These are phyloP conservation scores for Clarias gariepinus DNA, from an alignment of 2,113 vertebrate species.

Conservation along the genomic window DNA sequence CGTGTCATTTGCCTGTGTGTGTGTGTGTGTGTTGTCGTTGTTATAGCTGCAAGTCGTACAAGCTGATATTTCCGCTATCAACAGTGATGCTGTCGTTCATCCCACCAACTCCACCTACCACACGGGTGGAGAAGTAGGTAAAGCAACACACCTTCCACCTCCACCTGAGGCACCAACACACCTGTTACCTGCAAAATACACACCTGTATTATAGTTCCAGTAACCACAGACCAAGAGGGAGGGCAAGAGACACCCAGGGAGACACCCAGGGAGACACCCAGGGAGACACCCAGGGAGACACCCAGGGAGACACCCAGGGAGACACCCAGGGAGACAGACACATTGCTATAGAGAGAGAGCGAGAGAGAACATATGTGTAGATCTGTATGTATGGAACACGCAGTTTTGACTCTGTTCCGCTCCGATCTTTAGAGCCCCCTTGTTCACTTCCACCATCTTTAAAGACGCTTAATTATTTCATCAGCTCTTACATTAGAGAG, in stretches of 20 bases:
- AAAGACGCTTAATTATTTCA: not conserved
- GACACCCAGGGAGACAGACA: no score
- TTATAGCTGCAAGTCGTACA: conserved; percentile 99
- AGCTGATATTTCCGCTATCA: conserved; percentile 98
- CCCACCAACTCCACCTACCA: conserved; percentile 98
- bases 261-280: no score
- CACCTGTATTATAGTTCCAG: not conserved
- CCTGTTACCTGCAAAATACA: not conserved
- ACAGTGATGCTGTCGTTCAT: conserved; percentile 99
- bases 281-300: no score
- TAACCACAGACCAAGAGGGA: not conserved
- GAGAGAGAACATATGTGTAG: not conserved
- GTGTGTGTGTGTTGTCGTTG: conserved; percentile 59
- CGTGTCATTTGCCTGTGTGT: conserved; percentile 85
- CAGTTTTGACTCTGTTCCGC: no score
- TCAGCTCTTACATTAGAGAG: not conserved
- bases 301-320: no score
- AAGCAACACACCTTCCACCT: conserved; percentile 77
- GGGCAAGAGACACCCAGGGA: no score
- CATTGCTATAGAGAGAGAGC: not conserved
- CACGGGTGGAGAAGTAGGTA: conserved; percentile 99
- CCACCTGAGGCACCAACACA: conserved; percentile 24
- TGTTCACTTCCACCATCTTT: not conserved
- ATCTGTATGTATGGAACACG: not conserved
- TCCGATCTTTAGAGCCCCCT: not conserved